These are phyloP conservation scores for Leptoteleia sp. DNA, from an alignment of 1,140 invertebrate species.

Conservation along the genomic window DNA sequence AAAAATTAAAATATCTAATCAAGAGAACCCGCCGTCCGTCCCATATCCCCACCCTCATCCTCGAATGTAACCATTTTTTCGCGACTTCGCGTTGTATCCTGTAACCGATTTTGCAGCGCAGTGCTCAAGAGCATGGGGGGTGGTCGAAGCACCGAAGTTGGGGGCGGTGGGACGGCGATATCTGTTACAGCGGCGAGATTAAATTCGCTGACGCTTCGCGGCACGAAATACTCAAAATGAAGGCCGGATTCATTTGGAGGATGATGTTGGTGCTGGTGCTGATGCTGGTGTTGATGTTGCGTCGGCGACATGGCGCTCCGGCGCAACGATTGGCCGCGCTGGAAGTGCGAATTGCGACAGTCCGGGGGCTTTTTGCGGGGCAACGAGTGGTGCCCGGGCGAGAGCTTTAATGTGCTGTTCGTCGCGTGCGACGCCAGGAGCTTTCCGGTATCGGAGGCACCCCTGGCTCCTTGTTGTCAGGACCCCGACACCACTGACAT, in stretches of 20 bases:
- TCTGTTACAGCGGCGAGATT: constrained; percentile 84
- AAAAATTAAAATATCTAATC: constrained; percentile 18
- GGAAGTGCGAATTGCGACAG: constrained; percentile 81
- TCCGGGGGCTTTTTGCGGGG: constrained; percentile 82
- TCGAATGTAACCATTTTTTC: constrained; percentile 92
- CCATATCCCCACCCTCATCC: constrained; percentile 83
- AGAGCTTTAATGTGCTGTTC: constrained; percentile 80
- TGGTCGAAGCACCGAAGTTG: constrained; percentile 72
- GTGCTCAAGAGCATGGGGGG: constrained; percentile 55
- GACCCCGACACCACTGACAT: constrained; percentile 83
- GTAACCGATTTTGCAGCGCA: constrained; percentile 69
- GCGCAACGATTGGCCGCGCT: constrained; percentile 84
- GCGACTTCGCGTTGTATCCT: constrained; percentile 77
- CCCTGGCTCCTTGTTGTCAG: constrained; percentile 83
- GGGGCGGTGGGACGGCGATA: constrained; percentile 77
- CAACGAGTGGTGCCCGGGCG: constrained; percentile 83
- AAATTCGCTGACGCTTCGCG: constrained; percentile 90
- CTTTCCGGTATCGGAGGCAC: constrained; percentile 73
- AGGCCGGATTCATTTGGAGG: constrained; percentile 75
- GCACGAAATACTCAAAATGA: constrained; percentile 90
- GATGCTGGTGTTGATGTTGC: constrained; percentile 70
- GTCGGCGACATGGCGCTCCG: constrained; percentile 82
- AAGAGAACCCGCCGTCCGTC: constrained; percentile 8
- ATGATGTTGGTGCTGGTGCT: constrained; percentile 70
- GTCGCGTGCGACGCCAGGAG: constrained; percentile 79